phyloP scores from a whole-genome alignment of 2,888 invertebrate genomes.

The Noctua janthe region DNA sequence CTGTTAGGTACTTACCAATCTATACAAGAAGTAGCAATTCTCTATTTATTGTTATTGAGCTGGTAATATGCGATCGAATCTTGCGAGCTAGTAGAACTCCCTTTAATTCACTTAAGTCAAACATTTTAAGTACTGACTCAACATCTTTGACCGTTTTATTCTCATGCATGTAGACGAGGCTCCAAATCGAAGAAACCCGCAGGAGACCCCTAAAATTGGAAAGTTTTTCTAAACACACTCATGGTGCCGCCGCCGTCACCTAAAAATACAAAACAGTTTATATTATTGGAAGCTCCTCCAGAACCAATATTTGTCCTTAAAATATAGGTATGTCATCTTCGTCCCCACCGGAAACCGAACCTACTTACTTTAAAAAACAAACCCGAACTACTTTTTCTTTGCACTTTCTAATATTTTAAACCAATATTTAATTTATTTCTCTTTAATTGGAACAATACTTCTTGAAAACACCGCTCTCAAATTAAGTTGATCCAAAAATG shows the following conservation, averaged over 20 bases:
- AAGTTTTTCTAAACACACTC: slow-evolving; percentile 49
- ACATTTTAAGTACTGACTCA: not conserved
- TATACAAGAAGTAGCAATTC: not conserved
- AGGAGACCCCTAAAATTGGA: slow-evolving; percentile 29
- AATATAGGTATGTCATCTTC: slow-evolving; percentile 13
- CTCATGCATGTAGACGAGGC: slow-evolving; percentile 6
- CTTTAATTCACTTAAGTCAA: not conserved
- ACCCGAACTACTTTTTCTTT: slow-evolving; percentile 38
- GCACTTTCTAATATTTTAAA: slow-evolving; percentile 59
- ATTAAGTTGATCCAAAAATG: slow-evolving; percentile 55
- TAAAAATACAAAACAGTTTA: slow-evolving; percentile 48
- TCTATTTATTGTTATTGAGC: not conserved
- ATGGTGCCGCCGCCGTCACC: not conserved
- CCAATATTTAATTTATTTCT: slow-evolving; percentile 56
- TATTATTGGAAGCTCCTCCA: slow-evolving; percentile 42
- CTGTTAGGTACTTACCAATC: not conserved
- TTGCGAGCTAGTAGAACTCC: not conserved
- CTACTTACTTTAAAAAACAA: slow-evolving; percentile 31
- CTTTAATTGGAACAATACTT: slow-evolving; percentile 55
- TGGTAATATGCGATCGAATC: not conserved
- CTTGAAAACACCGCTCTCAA: slow-evolving; percentile 41
- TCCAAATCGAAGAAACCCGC: not conserved
- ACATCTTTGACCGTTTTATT: not conserved
- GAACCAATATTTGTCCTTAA: slow-evolving; percentile 51
- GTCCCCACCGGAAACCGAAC: slow-evolving; percentile 44